A percentile compares a stretch with the other conserved stretches of the same genome.
phyloP scores from a whole-genome alignment of 2,797 vertebrate species.

The Pseudopleuronectes americanus region DNA sequence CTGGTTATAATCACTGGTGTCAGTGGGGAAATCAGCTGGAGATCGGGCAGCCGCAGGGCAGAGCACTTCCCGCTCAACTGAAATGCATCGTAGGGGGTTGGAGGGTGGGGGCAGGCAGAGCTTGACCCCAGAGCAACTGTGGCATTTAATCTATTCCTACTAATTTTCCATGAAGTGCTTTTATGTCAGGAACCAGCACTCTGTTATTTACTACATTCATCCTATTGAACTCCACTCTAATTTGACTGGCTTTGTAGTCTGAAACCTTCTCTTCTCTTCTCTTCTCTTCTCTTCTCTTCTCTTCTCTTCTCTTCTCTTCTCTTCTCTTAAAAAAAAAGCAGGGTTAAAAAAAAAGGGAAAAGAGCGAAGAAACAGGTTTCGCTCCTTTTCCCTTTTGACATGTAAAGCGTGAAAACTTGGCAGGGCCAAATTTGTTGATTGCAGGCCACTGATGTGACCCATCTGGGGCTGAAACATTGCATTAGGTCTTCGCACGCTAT shows the following conservation, averaged over 20 bases:
- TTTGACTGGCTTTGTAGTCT: background rate
- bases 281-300: background rate
- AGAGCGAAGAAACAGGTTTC: constrained; percentile 50
- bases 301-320: background rate
- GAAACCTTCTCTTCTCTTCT: constrained; percentile 2
- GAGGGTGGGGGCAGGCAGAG: background rate
- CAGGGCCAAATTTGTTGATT: constrained; percentile 80
- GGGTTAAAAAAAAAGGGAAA: constrained; percentile 13
- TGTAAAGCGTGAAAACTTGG: constrained; percentile 78
- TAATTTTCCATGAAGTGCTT: constrained; percentile 30
- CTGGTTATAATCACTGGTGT: constrained; percentile 55
- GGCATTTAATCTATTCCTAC: constrained; percentile 30
- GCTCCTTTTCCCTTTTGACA: constrained; percentile 65
- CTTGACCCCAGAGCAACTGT: background rate
- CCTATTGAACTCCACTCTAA: background rate
- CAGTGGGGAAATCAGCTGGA: constrained; percentile 37
- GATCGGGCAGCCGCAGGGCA: constrained; percentile 40
- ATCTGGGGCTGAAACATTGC: constrained; percentile 80
- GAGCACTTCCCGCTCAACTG: constrained; percentile 14
- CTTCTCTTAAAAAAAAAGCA: background rate
- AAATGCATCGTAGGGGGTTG: constrained; percentile 5
- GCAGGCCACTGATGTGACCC: constrained; percentile 82
- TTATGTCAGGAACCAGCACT: constrained; percentile 16
- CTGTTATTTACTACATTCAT: constrained; percentile 24
- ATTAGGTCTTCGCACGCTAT: constrained; percentile 84